These are phyloP conservation scores for Ellobium chinense DNA, from an alignment of 2,888 invertebrate genomes.

Conservation along the genomic window DNA sequence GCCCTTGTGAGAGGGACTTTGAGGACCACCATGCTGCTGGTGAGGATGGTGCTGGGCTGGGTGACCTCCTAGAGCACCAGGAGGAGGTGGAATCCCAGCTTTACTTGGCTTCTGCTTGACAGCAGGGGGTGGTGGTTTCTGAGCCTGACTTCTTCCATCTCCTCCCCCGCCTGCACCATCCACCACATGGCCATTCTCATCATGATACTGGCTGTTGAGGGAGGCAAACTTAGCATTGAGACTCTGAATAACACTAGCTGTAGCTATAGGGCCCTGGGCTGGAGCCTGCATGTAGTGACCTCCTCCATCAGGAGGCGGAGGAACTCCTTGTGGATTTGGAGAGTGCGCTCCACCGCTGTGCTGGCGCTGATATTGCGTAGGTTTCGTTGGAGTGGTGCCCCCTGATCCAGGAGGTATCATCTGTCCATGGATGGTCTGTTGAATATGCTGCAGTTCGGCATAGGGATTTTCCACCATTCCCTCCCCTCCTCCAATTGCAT, in stretches of 20 bases:
- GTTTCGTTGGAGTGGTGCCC: slow-evolving; percentile 17
- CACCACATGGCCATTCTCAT: slow-evolving; percentile 37
- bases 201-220: slow-evolving; percentile 58
- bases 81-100: slow-evolving; percentile 12
- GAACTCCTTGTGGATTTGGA: neutral
- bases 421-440: slow-evolving; percentile 62
- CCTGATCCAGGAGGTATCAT: slow-evolving; percentile 1
- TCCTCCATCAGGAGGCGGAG: neutral
- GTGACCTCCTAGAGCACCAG: slow-evolving; percentile 5
- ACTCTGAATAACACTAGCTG: slow-evolving; percentile 54
- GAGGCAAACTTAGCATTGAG: slow-evolving; percentile 65
- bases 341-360: slow-evolving; percentile 22
- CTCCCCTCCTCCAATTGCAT: slow-evolving; percentile 35
- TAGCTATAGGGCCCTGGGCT: neutral
- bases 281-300: neutral
- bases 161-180: slow-evolving; percentile 42
- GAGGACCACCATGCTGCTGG: neutral
- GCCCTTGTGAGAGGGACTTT: neutral
- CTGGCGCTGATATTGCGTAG: slow-evolving; percentile 54
- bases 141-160: slow-evolving; percentile 16
- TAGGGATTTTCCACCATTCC: slow-evolving; percentile 55
- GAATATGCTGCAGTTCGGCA: slow-evolving; percentile 68
- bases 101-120: slow-evolving; percentile 33
- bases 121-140: slow-evolving; percentile 2
- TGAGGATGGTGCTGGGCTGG: neutral